These are phyloP conservation scores for Salminus brasiliensis DNA, from an alignment of 2,113 vertebrate species.

Conservation along the genomic window DNA sequence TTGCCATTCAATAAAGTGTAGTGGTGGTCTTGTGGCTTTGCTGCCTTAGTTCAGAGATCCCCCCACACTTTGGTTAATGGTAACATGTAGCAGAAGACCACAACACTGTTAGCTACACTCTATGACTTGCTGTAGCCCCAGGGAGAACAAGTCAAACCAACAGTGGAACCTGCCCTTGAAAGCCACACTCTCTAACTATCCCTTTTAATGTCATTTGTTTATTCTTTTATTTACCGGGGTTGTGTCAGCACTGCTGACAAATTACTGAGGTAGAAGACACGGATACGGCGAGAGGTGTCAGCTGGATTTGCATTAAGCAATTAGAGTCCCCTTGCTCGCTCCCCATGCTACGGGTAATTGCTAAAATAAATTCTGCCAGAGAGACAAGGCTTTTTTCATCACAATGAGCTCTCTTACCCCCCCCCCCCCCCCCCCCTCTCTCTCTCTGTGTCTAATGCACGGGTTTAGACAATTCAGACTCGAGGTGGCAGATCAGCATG, in stretches of 20 bases:
- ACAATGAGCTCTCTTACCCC: conserved; percentile 13
- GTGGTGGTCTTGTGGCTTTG: neutral
- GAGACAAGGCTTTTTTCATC: neutral
- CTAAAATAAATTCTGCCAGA: conserved; percentile 51
- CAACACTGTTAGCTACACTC: neutral
- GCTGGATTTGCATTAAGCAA: conserved; percentile 45
- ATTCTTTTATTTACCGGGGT: conserved; percentile 42
- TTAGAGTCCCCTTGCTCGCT: conserved; percentile 40
- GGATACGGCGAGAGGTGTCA: conserved; percentile 21
- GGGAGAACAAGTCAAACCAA: neutral
- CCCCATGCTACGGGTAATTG: conserved; percentile 48
- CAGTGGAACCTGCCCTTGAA: conserved; percentile 19
- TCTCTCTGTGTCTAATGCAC: neutral
- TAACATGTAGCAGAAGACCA: neutral
- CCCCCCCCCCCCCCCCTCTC: conserved; percentile 15
- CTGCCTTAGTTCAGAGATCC: neutral
- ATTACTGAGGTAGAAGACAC: conserved; percentile 22
- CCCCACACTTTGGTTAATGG: conserved; percentile 13
- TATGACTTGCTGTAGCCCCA: neutral
- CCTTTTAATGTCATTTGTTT: conserved; percentile 29
- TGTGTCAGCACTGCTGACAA: conserved; percentile 22
- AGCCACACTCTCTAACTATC: conserved; percentile 6
- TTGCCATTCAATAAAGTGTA: neutral
- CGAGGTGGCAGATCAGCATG: conserved; percentile 11
- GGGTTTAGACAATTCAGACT: neutral